Evolutionary conservation across 2,113 vertebrate genomes (phyloP).

Genomic region (Aplodontia rufa): DNA sequence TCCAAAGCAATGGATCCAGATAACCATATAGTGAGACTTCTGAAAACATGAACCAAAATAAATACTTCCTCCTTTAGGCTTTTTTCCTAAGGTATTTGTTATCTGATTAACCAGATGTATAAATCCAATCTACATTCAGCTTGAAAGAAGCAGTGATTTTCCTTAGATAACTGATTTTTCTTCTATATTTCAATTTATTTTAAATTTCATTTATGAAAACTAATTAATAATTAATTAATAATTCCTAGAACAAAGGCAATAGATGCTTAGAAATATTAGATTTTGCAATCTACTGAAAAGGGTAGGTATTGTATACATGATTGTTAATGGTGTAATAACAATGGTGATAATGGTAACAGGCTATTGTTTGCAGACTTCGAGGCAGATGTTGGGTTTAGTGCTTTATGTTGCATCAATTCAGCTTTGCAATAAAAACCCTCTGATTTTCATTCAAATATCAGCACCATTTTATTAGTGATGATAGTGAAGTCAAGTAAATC

Average conservation of each 20-base stretch:
- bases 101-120: neutral
- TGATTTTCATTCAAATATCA: rapidly evolving
- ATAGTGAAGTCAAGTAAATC: neutral
- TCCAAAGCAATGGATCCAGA: too few species aligned
- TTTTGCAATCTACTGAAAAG: neutral
- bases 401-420: neutral
- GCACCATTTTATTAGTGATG: neutral
- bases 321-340: rapidly evolving
- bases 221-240: neutral
- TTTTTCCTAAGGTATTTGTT: too few species aligned
- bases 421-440: neutral
- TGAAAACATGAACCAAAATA: too few species aligned
- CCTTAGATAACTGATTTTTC: neutral
- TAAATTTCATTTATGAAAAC: neutral
- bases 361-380: neutral
- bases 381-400: rapidly evolving
- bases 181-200: neutral
- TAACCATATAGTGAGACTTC: too few species aligned
- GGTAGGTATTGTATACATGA: neutral
- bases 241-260: neutral
- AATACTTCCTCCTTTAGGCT: too few species aligned
- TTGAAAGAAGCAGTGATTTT: neutral
- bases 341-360: neutral
- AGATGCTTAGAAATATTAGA: neutral
- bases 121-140: neutral